Evolutionary conservation across 2,113 vertebrate species (phyloP), one percentile per base, ranked within the genome.

Genomic region (Clarias batrachus): DNA sequence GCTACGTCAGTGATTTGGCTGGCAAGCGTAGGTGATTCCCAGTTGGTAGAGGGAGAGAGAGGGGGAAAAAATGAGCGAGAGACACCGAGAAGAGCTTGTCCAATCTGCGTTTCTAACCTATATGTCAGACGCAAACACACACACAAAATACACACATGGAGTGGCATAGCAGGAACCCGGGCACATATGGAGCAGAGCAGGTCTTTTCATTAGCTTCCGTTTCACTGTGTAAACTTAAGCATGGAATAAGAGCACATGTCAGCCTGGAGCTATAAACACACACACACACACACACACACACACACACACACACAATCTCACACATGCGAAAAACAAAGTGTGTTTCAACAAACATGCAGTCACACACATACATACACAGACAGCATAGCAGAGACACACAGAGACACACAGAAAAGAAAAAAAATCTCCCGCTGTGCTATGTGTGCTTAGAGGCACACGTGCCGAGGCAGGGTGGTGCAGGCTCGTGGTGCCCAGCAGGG

Each of bases 401-500:
- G 84, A 71, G 84, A 71, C 33, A 11, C 71, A 76, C 57, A 48
- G 33, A 52, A 71, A 73, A 85, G 70, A 63, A 71, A 37, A 37
- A 48, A 48, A 48, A 48, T 8, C 89, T 87, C 82, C 65, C 79
- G 52, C 89, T 85, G 85, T 12, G 66, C 81, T 25, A 77, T 63
- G 86, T 86, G 89, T 63, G 62, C 89, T 81, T 70, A 80, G 76
- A 82, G 82, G 85, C 84, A 85, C 85, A 41, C 77, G 83, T 81
- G 83, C 84, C 63, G 66, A 71, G 83, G 89, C 87, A 86, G 85
- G 82, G 86, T 88, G 82, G 86, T 83, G 77, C 84, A 86, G 87
- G 83, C 88, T 70, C 83, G 70, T 85, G 21, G 92, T 63, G 87
- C 90, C 85, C 83, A 85, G 90, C 88, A 88, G 93, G 92, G 95